phyloP scores from a whole-genome alignment of 2,888 invertebrate species.

The Pemphredon lugubris region DNA sequence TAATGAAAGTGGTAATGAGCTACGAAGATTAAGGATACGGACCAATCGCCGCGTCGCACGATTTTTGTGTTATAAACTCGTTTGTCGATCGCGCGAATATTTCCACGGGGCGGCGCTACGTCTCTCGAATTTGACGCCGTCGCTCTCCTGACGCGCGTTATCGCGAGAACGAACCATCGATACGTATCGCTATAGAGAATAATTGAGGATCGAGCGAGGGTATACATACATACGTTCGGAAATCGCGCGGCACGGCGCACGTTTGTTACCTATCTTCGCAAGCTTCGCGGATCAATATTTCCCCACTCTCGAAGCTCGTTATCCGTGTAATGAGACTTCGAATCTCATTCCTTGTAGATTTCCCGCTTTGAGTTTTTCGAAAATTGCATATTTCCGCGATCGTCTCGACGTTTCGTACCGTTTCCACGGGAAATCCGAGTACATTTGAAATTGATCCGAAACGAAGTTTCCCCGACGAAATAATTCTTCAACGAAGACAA shows the following conservation, averaged over 20 bases:
- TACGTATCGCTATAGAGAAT: no score
- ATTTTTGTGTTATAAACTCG: slow-evolving; percentile 36
- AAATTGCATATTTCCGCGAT: background rate
- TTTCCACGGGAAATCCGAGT: background rate
- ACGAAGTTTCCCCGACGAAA: no score
- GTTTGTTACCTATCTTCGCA: slow-evolving; percentile 11
- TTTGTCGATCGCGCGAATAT: no score
- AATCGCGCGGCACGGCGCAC: no score
- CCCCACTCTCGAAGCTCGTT: slow-evolving; percentile 31
- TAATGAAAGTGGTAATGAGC: slow-evolving; percentile 54
- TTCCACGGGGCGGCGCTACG: no score
- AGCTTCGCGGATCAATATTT: slow-evolving; percentile 36
- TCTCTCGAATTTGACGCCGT: no score
- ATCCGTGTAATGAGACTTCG: slow-evolving; percentile 29
- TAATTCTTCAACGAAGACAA: no score
- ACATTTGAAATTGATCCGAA: no score
- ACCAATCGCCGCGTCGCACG: slow-evolving; percentile 41
- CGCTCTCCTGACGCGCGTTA: no score
- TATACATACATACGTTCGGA: no score
- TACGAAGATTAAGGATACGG: slow-evolving; percentile 53
- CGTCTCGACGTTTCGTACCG: background rate
- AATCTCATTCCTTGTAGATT: slow-evolving; percentile 19
- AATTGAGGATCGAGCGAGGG: no score
- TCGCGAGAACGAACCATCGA: no score
- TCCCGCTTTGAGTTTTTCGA: background rate